Evolutionary conservation across 1,140 invertebrate genomes (phyloP).

Genomic region (Brachionus rotundiformis): DNA sequence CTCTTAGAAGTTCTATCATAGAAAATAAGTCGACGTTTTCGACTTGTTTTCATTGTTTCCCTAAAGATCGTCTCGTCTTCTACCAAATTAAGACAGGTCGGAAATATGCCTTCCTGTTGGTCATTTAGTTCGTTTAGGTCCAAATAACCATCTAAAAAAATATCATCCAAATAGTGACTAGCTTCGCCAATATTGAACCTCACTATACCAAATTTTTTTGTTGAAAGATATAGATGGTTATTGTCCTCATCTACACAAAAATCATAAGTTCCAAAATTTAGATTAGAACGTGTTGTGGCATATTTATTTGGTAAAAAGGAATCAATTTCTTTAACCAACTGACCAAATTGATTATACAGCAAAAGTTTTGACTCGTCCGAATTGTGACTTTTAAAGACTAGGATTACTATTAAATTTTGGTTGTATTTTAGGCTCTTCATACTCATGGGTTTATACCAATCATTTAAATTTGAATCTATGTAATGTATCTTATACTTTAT

Average conservation of each 20-base stretch:
- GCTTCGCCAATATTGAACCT: conserved; percentile 1
- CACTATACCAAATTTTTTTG: conserved; percentile 20
- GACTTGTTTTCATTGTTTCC: conserved; percentile 16
- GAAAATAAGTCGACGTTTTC: conserved; percentile 22
- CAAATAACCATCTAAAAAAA: conserved; percentile 2
- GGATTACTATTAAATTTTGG: conserved; percentile 49
- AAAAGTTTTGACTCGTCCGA: conserved; percentile 26
- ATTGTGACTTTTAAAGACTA: conserved; percentile 1
- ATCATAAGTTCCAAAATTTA: conserved; percentile 33
- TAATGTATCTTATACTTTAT: not conserved
- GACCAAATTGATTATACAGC: conserved; percentile 29
- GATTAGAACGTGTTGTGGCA: not conserved
- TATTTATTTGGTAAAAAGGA: not conserved
- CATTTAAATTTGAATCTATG: not conserved
- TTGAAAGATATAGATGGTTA: conserved; percentile 26
- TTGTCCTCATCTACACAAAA: conserved; percentile 45
- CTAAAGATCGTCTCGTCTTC: conserved; percentile 49
- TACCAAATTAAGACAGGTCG: conserved; percentile 46
- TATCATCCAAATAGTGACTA: conserved; percentile 9
- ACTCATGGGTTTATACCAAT: not conserved
- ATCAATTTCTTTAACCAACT: conserved; percentile 41
- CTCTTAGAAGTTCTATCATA: conserved; percentile 40
- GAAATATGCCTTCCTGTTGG: not conserved
- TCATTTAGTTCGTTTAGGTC: conserved; percentile 42
- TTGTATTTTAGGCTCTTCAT: conserved; percentile 45